A percentile compares a stretch with the other conserved stretches of the same genome.
These are phyloP conservation scores for Desmodus rotundus DNA, from an alignment of 2,113 vertebrate species.

Conservation along the genomic window DNA sequence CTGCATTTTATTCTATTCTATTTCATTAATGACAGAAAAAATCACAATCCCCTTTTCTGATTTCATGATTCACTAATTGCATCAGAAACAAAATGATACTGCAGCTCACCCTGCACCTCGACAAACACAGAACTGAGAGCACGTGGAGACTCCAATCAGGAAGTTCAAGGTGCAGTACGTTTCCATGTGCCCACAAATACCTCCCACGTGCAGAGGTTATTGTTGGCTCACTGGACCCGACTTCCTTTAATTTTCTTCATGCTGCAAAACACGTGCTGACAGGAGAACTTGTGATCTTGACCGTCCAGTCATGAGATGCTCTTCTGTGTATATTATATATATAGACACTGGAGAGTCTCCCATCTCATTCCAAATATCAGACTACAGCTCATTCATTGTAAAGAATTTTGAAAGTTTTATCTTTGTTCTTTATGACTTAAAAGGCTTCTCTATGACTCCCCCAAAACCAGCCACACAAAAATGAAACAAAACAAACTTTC, in stretches of 20 bases:
- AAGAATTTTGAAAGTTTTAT: slow-evolving; percentile 8
- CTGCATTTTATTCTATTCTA: neutral
- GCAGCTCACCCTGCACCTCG: neutral
- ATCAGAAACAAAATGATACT: neutral
- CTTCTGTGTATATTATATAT: neutral
- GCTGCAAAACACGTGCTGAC: neutral
- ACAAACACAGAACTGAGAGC: neutral
- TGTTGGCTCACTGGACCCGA: neutral
- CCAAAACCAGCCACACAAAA: slow-evolving; percentile 29
- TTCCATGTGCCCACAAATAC: neutral
- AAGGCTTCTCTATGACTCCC: neutral
- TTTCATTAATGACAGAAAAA: neutral
- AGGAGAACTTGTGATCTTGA: neutral
- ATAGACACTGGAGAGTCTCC: neutral
- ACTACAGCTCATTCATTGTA: neutral
- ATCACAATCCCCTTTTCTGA: neutral
- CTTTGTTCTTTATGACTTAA: neutral
- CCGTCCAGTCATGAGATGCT: neutral
- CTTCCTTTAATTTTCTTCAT: neutral
- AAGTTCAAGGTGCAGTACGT: neutral
- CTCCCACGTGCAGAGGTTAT: neutral
- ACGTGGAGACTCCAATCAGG: neutral
- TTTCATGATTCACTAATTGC: slow-evolving; percentile 25
- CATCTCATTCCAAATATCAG: neutral
- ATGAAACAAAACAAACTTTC: slow-evolving; percentile 21